phyloP scores from a whole-genome alignment of 2,888 invertebrate genomes.

The Hemithea aestivaria region DNA sequence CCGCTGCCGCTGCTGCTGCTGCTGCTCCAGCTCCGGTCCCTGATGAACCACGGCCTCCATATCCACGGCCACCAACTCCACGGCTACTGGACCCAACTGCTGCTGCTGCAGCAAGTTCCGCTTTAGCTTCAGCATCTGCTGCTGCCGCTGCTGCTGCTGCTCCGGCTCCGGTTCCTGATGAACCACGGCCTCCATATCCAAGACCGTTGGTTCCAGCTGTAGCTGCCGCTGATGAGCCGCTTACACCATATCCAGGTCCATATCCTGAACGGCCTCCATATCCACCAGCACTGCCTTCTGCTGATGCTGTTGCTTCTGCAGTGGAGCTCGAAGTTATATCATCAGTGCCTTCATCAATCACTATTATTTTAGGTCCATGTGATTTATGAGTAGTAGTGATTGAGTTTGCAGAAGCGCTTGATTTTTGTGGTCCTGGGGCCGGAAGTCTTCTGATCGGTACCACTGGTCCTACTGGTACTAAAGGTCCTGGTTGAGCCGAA shows the following conservation, averaged over 20 bases:
- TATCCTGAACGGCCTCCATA: background rate
- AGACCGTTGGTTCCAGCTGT: background rate
- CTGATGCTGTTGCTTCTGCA: background rate
- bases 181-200: background rate
- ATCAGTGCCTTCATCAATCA: too few relatives aligned
- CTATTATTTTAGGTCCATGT: too few relatives aligned
- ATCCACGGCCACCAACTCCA: too few relatives aligned
- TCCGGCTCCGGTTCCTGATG: background rate
- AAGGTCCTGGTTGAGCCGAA: background rate
- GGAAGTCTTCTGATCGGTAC: too few relatives aligned
- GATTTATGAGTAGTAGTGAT: too few relatives aligned
- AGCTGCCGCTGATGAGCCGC: too few relatives aligned
- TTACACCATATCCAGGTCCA: slow-evolving; percentile 8
- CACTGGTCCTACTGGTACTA: too few relatives aligned
- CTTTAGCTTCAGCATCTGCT: too few relatives aligned
- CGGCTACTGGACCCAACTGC: too few relatives aligned
- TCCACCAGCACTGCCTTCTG: background rate
- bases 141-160: background rate
- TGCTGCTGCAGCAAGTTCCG: too few relatives aligned
- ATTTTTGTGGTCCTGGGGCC: background rate
- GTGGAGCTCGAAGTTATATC: background rate
- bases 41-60: background rate
- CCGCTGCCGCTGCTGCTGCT: background rate
- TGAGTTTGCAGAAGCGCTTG: background rate
- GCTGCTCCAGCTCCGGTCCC: slow-evolving; percentile 12